Conservation (phyloP, 64 coral and sea anemone species). For the Montipora efflorescens region DNA sequence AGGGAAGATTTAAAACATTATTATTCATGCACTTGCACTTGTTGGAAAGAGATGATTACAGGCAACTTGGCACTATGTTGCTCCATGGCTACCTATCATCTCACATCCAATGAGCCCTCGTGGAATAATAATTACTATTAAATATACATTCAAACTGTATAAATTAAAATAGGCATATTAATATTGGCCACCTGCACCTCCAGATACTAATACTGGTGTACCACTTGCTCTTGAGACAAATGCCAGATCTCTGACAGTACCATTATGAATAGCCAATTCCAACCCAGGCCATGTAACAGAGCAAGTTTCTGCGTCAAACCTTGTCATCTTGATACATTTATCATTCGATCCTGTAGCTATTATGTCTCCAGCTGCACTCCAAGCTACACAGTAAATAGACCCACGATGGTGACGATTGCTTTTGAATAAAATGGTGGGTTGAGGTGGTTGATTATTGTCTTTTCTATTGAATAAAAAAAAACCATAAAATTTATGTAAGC, state of each 20-base stretch:
- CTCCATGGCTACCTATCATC: too few relatives aligned
- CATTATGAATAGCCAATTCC: slow-evolving; percentile 87
- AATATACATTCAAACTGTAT: too few relatives aligned
- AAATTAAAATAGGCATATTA: too few relatives aligned
- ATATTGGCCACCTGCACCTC: slow-evolving; percentile 82
- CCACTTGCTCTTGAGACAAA: slow-evolving; percentile 92
- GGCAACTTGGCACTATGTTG: too few relatives aligned
- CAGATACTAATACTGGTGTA: slow-evolving; percentile 84
- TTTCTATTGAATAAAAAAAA: slow-evolving; percentile 33
- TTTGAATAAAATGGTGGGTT: slow-evolving; percentile 86
- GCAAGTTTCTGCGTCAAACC: slow-evolving; percentile 87
- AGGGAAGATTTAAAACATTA: too few relatives aligned
- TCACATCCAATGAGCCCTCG: too few relatives aligned
- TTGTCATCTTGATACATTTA: slow-evolving; percentile 89
- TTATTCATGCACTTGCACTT: too few relatives aligned
- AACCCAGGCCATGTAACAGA: slow-evolving; percentile 78
- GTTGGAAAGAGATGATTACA: too few relatives aligned
- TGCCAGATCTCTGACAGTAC: slow-evolving; percentile 89
- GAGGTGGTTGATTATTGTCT: slow-evolving; percentile 53
- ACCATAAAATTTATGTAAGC: neutral
- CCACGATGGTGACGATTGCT: slow-evolving; percentile 91
- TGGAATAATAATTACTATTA: too few relatives aligned
- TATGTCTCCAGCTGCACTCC: slow-evolving; percentile 77
- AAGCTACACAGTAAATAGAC: slow-evolving; percentile 97
- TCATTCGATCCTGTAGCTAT: slow-evolving; percentile 98